Evolutionary conservation across 30 jellyfish, hydroid and myxozoan species (phyloP), one percentile per base, ranked within the genome.

Genomic region (Hydra vulgaris): DNA sequence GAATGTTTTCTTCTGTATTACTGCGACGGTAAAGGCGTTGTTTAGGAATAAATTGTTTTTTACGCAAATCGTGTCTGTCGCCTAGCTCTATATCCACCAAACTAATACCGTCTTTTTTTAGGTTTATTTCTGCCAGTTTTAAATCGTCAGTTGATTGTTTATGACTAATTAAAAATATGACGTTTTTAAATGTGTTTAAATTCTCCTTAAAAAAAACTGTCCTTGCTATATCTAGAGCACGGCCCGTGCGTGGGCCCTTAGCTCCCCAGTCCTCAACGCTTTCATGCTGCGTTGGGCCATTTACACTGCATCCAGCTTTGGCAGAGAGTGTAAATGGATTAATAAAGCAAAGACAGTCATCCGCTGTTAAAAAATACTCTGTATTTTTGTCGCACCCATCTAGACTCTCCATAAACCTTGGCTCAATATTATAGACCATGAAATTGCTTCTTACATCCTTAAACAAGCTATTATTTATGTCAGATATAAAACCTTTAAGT

Each of bases 231-330:
- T 81, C 84, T 66, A 94, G 74, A 1, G 99, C 99, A 23, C 84
- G 85, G 26, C 97, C 99, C 18, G 99, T 88, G 56, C 99, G 78
- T 7, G 99, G 99, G 54, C 99, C 99, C 18, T 67, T 85, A 21
- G 74, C 76, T 26, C 99, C 99, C 94, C 92, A 94, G 84, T 94
- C 99, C 83, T 94, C 99, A 15, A 94, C 68, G 77, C 83, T 87
- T 69, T 94, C 99, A 18, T 79, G 87, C 23, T 53, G 74, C 18
- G 96, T 85, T 12, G 99, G 99, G 27, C 94, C 89, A 56, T 81
- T 88, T 0, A 95, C 95, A 73, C 96, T 87, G 80, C 99, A 94
- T 1, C 94, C 82, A 15, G 88, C 72, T 26, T 86, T 84, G 23
- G 53, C 78, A n/a, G 77, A 72, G 7, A 22, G 74, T 18, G 85